These are phyloP conservation scores for Clusia tigrina DNA, from an alignment of 2,888 invertebrate genomes.

Conservation along the genomic window DNA sequence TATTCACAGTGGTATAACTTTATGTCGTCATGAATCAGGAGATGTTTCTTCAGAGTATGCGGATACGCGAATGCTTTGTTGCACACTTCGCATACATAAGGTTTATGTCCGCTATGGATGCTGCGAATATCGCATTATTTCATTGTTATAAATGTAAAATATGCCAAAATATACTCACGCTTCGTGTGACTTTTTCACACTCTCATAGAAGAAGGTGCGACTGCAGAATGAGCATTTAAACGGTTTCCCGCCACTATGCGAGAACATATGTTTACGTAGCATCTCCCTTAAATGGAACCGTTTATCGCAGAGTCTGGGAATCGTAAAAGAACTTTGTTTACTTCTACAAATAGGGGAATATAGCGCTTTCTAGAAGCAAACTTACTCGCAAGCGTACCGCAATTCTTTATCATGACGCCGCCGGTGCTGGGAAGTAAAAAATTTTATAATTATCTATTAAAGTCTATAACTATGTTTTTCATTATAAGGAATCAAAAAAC, in stretches of 20 bases:
- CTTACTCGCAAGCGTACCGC: constrained; percentile 59
- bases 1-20: constrained; percentile 58
- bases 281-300: constrained; percentile 57
- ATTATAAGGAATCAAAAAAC: too few relatives aligned
- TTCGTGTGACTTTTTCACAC: constrained; percentile 58
- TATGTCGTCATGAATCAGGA: constrained; percentile 57
- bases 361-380: constrained; percentile 17
- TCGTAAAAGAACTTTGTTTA: not conserved
- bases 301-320: constrained; percentile 51
- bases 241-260: constrained; percentile 58
- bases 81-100: constrained; percentile 56
- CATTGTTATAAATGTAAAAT: not conserved
- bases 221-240: constrained; percentile 57
- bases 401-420: constrained; percentile 52
- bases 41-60: constrained; percentile 57
- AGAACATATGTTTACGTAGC: constrained; percentile 57
- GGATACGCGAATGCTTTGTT: constrained; percentile 56
- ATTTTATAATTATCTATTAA: too few relatives aligned
- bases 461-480: too few relatives aligned
- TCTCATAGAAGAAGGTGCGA: constrained; percentile 58
- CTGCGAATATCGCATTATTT: constrained; percentile 32
- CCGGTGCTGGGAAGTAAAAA: too few relatives aligned
- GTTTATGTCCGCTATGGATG: constrained; percentile 57
- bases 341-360: too few relatives aligned
- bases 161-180: constrained; percentile 43